Evolutionary conservation across 2,797 vertebrate species (phyloP).

Genomic region (Spea hammondii): DNA sequence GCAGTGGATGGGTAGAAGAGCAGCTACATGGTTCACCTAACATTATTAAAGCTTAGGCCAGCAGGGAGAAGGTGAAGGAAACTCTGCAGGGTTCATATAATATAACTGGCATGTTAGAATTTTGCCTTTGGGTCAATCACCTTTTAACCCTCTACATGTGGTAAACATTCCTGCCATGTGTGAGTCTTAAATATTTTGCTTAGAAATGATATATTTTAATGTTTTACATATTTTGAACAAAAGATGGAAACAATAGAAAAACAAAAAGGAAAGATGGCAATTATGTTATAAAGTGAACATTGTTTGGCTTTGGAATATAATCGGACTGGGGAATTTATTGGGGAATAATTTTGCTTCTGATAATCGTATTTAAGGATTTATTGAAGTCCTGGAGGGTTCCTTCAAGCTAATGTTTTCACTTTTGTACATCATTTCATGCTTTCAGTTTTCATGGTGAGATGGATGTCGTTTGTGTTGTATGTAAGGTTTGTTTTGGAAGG

Average conservation of each 20-base stretch:
- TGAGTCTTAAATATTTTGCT: not conserved
- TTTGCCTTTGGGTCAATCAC: slow-evolving; percentile 13
- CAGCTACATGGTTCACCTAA: not conserved
- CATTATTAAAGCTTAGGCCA: not conserved
- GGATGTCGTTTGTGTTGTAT: no score
- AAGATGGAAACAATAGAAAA: not conserved
- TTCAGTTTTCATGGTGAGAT: no score
- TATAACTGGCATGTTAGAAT: slow-evolving; percentile 4
- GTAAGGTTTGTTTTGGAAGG: no score
- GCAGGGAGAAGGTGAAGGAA: not conserved
- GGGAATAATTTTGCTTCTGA: no score
- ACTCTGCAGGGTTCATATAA: not conserved
- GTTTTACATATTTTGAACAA: not conserved
- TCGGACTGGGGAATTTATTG: no score
- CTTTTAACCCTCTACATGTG: slow-evolving; percentile 7
- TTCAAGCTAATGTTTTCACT: no score
- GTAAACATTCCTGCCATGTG: slow-evolving; percentile 11
- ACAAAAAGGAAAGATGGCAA: not conserved
- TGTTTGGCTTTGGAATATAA: no score
- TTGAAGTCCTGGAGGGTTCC: no score
- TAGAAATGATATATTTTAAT: no score
- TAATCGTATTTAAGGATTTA: no score
- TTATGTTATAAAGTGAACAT: no score
- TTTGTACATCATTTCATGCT: no score
- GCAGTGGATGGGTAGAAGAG: not conserved